These are phyloP conservation scores for Arge pagana DNA, from an alignment of 2,888 invertebrate genomes.

Conservation along the genomic window DNA sequence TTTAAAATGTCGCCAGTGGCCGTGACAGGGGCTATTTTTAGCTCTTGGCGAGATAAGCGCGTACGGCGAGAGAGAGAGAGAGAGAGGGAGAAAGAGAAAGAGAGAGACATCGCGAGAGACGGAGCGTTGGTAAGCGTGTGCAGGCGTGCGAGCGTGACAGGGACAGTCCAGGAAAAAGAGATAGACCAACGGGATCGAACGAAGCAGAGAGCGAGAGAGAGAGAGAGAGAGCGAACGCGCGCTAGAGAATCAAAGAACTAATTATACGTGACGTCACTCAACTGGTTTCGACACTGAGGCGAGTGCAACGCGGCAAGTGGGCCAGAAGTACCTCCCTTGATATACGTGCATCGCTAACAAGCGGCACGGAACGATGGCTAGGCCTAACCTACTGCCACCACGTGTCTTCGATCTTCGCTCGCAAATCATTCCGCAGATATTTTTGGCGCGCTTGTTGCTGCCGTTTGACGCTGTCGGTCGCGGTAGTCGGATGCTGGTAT, in stretches of 20 bases:
- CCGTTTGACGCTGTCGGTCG: too few relatives aligned
- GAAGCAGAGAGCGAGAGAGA: slow-evolving; percentile 22
- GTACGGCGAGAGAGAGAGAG: slow-evolving; percentile 32
- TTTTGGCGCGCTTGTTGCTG: too few relatives aligned
- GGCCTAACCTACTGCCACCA: too few relatives aligned
- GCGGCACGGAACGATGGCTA: too few relatives aligned
- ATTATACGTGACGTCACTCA: slow-evolving; percentile 53
- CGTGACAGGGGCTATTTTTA: slow-evolving; percentile 58
- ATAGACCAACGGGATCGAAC: slow-evolving; percentile 14
- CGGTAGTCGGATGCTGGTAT: too few relatives aligned
- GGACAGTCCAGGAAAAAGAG: slow-evolving; percentile 6
- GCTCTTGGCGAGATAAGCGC: slow-evolving; percentile 54
- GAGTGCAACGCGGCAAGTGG: slow-evolving; percentile 35
- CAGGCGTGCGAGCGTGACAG: slow-evolving; percentile 17
- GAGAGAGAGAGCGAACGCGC: slow-evolving; percentile 22
- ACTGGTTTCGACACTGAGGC: slow-evolving; percentile 40
- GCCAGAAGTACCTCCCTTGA: slow-evolving; percentile 31
- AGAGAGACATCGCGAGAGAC: slow-evolving; percentile 12
- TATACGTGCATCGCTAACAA: slow-evolving; percentile 1
- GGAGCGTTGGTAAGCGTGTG: slow-evolving; percentile 18
- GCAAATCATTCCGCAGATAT: too few relatives aligned
- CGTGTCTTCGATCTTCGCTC: too few relatives aligned
- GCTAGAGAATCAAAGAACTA: slow-evolving; percentile 46
- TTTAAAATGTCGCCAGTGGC: slow-evolving; percentile 57
- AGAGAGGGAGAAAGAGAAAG: slow-evolving; percentile 28